Percentiles rank a stretch among this genome's conserved stretches.
Conservation (phyloP, 2,113 vertebrate genomes). For the Nycticorax nycticorax region DNA sequence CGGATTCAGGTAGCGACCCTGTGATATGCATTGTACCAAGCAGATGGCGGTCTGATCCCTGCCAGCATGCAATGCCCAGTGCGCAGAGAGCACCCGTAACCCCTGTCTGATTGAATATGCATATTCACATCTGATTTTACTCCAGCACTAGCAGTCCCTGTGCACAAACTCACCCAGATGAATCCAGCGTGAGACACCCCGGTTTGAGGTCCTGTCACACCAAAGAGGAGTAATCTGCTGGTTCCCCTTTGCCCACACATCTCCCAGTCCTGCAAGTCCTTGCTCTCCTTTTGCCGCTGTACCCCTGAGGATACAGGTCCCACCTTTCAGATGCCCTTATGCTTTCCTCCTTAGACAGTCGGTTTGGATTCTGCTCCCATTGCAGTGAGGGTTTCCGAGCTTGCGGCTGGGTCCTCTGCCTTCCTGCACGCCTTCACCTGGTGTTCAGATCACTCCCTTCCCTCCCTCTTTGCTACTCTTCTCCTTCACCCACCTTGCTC, state of each 20-base stretch:
- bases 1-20: neutral
- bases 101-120: slow-evolving; percentile 21
- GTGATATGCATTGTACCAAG: neutral
- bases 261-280: neutral
- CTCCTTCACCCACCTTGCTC: neutral
- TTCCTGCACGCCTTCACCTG: neutral
- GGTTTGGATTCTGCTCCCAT: neutral
- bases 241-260: neutral
- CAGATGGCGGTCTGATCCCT: slow-evolving; percentile 58
- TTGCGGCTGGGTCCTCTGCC: neutral
- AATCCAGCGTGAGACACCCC: neutral
- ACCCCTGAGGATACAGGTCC: neutral
- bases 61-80: slow-evolving; percentile 20
- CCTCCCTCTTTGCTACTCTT: neutral
- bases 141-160: neutral
- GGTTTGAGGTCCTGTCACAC: neutral
- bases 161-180: neutral
- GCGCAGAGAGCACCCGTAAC: neutral
- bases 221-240: neutral
- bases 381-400: neutral
- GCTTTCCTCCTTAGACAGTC: neutral
- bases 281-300: neutral
- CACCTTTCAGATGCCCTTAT: neutral
- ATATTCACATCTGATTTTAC: neutral
- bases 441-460: neutral